Evolutionary conservation across 1,140 invertebrate species (phyloP).

Genomic region (Linepithema humile): DNA sequence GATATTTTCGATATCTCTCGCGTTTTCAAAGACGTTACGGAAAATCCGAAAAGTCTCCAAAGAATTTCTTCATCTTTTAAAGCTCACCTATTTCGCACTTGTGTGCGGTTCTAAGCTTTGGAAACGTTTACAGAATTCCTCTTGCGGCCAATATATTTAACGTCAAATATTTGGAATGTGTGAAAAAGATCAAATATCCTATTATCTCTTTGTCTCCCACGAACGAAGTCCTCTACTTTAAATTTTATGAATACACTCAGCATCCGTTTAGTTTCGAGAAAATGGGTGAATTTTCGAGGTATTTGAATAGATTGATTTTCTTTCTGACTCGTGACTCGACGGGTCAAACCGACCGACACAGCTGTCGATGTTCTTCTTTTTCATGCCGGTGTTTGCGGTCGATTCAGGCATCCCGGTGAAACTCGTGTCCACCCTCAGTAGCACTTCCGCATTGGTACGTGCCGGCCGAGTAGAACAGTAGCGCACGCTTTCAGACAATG

Average conservation of each 20-base stretch:
- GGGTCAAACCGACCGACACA: conserved; percentile 17
- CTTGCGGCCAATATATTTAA: neutral
- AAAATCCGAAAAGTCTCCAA: neutral
- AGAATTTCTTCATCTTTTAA: neutral
- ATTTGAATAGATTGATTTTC: conserved; percentile 22
- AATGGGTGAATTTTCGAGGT: conserved; percentile 28
- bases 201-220: conserved; percentile 26
- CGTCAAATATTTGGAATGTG: neutral
- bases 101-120: neutral
- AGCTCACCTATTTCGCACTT: no score
- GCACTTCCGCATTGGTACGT: conserved; percentile 3
- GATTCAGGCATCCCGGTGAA: neutral
- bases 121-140: neutral
- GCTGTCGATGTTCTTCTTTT: conserved; percentile 28
- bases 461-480: no score
- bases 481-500: neutral
- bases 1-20: neutral
- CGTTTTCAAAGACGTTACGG: neutral
- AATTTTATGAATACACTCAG: conserved; percentile 30
- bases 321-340: neutral
- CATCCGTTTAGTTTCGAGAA: conserved; percentile 21
- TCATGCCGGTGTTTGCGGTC: neutral
- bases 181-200: conserved; percentile 5
- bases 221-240: conserved; percentile 1
- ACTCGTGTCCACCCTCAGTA: neutral